phyloP scores from a whole-genome alignment of 2,797 vertebrate genomes.

The Micrastur ruficollis region DNA sequence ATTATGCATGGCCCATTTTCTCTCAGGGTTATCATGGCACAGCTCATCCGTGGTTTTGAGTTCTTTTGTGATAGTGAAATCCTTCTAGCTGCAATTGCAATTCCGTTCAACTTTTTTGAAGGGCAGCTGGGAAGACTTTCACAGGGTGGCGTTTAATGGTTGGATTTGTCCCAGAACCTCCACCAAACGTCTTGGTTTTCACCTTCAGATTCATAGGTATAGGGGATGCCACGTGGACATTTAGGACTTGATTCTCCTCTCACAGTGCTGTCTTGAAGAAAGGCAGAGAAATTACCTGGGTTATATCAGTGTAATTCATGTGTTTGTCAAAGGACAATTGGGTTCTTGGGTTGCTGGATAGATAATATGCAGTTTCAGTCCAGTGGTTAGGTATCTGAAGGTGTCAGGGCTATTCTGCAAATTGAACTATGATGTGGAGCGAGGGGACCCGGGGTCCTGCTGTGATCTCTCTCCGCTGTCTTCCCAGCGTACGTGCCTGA shows the following conservation, averaged over 20 bases:
- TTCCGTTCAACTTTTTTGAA: neutral
- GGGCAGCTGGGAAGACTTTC: conserved; percentile 2
- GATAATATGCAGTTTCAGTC: neutral
- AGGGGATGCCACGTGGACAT: neutral
- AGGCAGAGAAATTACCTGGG: neutral
- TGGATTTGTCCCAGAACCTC: neutral
- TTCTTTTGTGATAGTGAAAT: neutral
- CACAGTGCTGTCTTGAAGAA: neutral
- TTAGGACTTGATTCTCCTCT: neutral
- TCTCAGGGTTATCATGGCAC: neutral
- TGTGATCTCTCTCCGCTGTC: rapidly evolving
- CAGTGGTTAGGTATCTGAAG: neutral
- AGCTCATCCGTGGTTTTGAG: neutral
- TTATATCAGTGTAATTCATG: rapidly evolving
- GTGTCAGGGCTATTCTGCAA: neutral
- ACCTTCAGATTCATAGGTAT: neutral
- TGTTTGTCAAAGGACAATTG: neutral
- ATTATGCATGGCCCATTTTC: neutral
- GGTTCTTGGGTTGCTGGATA: neutral
- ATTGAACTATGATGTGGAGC: rapidly evolving
- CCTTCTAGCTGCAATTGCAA: neutral
- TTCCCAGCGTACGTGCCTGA: neutral
- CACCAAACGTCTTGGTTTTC: neutral
- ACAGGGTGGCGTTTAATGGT: neutral
- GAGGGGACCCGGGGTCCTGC: neutral